Conservation (phyloP, 53 echinoderm and acorn worm genomes). For the Temnopleurus reevesii region DNA sequence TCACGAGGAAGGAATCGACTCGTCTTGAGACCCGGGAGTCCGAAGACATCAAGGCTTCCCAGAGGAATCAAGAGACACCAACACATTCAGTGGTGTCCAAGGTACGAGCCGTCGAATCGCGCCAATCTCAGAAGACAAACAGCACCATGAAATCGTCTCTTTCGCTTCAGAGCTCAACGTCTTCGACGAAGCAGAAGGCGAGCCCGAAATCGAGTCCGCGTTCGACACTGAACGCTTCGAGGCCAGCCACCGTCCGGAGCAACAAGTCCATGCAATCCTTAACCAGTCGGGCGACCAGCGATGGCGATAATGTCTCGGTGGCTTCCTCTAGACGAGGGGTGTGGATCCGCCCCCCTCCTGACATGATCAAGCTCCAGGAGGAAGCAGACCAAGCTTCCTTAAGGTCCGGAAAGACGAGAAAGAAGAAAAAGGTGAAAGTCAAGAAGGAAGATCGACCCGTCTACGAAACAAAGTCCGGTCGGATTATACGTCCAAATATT, state of each 20-base stretch:
- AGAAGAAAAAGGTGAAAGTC: conserved; percentile 16
- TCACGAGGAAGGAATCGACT: not conserved
- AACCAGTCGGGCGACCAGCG: not conserved
- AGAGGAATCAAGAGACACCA: not conserved
- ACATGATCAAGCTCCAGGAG: conserved; percentile 30
- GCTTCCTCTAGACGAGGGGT: not conserved
- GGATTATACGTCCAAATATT: conserved; percentile 52
- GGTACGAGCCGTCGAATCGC: not conserved
- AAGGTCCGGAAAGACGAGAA: not conserved
- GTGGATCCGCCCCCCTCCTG: conserved; percentile 56
- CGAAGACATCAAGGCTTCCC: not conserved
- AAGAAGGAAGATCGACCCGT: conserved; percentile 56
- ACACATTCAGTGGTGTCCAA: not conserved
- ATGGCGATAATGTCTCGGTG: conserved; percentile 20
- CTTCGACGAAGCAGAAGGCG: conserved; percentile 36
- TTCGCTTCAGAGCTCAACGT: not conserved
- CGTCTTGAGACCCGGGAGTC: not conserved
- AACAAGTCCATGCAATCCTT: conserved; percentile 11
- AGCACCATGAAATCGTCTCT: not conserved
- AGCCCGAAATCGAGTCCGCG: conserved; percentile 16
- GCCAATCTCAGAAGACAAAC: not conserved
- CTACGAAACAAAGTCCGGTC: conserved; percentile 52
- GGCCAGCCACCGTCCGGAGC: conserved; percentile 13
- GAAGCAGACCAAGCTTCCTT: not conserved
- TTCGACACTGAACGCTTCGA: not conserved